These are phyloP conservation scores for Pristis pectinata DNA, from an alignment of 2,797 vertebrate genomes.

Conservation along the genomic window DNA sequence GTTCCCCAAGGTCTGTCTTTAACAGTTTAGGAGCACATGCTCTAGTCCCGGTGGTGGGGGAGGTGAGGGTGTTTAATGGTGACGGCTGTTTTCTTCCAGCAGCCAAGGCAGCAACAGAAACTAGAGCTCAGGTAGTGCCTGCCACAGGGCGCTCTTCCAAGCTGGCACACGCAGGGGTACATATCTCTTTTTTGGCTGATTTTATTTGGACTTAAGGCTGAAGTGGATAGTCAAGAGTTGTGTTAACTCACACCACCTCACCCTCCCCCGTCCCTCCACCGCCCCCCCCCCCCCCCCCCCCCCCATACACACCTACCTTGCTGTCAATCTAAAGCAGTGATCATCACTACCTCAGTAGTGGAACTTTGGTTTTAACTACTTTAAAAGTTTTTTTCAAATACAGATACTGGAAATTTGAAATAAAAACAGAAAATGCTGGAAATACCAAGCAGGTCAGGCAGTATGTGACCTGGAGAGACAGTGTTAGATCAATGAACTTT, in stretches of 20 bases:
- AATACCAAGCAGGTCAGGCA: too few relatives aligned
- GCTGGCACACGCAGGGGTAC: too few relatives aligned
- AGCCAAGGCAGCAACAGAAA: neutral
- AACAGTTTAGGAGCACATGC: neutral
- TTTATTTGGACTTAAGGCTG: neutral
- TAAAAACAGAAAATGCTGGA: too few relatives aligned
- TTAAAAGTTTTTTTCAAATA: neutral
- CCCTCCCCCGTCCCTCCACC: neutral
- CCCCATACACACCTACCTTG: neutral
- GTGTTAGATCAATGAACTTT: too few relatives aligned
- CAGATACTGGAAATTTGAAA: too few relatives aligned
- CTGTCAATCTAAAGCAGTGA: neutral
- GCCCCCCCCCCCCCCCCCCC: neutral
- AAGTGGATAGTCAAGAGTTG: neutral
- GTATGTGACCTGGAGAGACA: too few relatives aligned
- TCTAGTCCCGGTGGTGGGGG: neutral
- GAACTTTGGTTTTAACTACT: neutral
- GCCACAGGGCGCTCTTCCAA: neutral
- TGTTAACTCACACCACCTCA: too few relatives aligned
- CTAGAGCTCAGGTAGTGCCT: neutral
- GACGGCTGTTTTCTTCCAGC: neutral
- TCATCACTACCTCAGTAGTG: neutral
- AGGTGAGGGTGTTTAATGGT: neutral
- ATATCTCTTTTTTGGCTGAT: neutral
- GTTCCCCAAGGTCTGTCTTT: constrained; percentile 22